Percentiles rank a stretch among this genome's conserved stretches.
Conservation (phyloP, 2,113 vertebrate species). For the Probosciger aterrimus region DNA sequence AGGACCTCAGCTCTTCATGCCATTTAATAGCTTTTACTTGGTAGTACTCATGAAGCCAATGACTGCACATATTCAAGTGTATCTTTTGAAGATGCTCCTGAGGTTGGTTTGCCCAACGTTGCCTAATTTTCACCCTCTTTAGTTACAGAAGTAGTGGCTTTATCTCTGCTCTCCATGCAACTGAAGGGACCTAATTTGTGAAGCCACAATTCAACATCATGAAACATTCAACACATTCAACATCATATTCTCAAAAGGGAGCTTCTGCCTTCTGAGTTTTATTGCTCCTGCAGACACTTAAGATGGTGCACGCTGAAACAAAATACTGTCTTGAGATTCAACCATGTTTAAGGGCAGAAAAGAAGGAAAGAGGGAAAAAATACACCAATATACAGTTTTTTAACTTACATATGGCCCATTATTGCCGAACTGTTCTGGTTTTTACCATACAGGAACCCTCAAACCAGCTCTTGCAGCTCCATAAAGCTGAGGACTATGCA, state of each 20-base stretch:
- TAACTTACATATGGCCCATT: neutral
- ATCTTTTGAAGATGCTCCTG: neutral
- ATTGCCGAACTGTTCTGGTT: accelerated
- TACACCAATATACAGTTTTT: neutral
- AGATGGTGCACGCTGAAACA: accelerated
- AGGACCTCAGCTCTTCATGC: neutral
- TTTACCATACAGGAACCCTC: neutral
- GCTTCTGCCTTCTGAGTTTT: neutral
- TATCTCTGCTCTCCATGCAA: neutral
- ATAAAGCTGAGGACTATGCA: neutral
- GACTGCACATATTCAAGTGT: neutral
- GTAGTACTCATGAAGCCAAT: neutral
- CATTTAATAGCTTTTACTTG: neutral
- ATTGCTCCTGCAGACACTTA: neutral
- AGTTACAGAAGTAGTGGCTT: neutral
- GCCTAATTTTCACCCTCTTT: neutral
- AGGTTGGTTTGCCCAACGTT: neutral
- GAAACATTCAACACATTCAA: neutral
- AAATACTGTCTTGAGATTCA: neutral
- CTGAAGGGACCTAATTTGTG: neutral
- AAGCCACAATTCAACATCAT: neutral
- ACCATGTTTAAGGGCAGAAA: neutral
- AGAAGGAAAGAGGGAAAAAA: neutral
- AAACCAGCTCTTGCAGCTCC: neutral
- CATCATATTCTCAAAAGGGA: neutral